A percentile compares a stretch with the other conserved stretches of the same genome.
phyloP scores from a whole-genome alignment of 2,113 vertebrate species.

The Boulengeromyrus knoepffleri region DNA sequence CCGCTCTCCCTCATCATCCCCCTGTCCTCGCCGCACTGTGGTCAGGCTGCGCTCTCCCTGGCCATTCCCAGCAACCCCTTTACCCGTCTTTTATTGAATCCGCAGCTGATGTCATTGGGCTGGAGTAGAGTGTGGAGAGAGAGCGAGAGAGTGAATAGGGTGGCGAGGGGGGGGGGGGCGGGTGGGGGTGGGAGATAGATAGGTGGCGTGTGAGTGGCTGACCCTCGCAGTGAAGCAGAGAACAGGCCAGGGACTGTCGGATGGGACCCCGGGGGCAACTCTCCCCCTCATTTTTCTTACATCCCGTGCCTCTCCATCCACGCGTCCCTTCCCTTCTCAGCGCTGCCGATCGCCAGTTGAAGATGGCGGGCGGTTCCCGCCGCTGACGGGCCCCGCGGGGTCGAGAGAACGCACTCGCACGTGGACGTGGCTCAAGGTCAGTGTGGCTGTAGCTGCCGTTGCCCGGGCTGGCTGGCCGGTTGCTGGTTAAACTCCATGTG shows the following conservation, averaged over 20 bases:
- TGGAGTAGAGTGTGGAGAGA: neutral
- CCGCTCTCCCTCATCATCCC: neutral
- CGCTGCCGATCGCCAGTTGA: slow-evolving; percentile 18
- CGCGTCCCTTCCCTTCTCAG: neutral
- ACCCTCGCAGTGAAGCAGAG: slow-evolving; percentile 19
- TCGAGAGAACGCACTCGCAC: neutral
- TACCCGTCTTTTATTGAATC: neutral
- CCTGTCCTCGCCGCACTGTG: neutral
- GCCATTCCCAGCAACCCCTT: neutral
- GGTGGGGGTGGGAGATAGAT: neutral
- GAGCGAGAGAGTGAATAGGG: neutral
- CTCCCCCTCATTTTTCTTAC: neutral
- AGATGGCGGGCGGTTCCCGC: slow-evolving; percentile 13
- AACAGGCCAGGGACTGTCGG: neutral
- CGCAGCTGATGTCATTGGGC: slow-evolving; percentile 1
- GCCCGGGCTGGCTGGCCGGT: neutral
- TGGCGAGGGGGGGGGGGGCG: neutral
- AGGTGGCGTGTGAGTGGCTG: slow-evolving; percentile 18
- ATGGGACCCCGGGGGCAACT: neutral
- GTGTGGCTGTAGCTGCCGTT: slow-evolving; percentile 5
- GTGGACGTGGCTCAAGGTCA: slow-evolving; percentile 30
- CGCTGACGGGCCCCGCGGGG: neutral
- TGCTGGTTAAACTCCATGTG: neutral
- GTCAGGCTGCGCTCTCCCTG: neutral
- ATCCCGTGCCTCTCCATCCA: neutral